Percentiles rank a stretch among this genome's conserved stretches.
These are phyloP conservation scores for Scolopax bukidnonensis DNA, from an alignment of 2,797 vertebrate genomes.

Conservation along the genomic window DNA sequence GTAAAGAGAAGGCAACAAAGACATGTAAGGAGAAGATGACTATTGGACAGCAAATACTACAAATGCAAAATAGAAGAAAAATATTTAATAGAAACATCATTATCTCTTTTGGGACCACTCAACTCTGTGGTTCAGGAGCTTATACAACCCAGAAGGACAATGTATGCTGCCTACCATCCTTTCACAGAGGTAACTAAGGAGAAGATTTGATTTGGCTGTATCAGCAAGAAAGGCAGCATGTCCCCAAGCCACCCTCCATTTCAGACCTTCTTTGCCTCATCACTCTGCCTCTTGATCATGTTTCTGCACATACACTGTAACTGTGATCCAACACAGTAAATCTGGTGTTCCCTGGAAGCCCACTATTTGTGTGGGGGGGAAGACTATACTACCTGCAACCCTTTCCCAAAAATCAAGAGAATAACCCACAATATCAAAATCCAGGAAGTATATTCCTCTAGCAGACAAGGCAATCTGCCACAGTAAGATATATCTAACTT, in stretches of 20 bases:
- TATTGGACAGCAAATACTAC: background rate
- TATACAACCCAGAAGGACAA: background rate
- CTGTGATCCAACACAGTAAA: background rate
- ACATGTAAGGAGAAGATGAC: background rate
- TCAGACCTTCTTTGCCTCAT: background rate
- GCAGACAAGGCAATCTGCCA: background rate
- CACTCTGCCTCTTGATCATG: background rate
- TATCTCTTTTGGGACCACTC: background rate
- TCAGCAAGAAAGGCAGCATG: background rate
- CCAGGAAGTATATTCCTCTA: background rate
- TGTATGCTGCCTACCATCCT: background rate
- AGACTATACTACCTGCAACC: background rate
- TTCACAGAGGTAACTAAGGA: background rate
- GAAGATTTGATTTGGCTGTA: background rate
- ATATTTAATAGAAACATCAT: background rate
- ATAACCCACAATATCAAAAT: background rate
- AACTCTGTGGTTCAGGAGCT: background rate
- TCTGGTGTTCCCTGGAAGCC: background rate
- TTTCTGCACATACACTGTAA: background rate
- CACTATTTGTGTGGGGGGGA: background rate
- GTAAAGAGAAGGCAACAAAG: conserved; percentile 9
- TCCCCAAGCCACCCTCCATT: background rate
- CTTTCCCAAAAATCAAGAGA: background rate
- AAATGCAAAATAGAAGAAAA: background rate
- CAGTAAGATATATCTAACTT: background rate